phyloP scores from a whole-genome alignment of 30 jellyfish, hydroid and myxozoan genomes.

The Aurelia sp. region DNA sequence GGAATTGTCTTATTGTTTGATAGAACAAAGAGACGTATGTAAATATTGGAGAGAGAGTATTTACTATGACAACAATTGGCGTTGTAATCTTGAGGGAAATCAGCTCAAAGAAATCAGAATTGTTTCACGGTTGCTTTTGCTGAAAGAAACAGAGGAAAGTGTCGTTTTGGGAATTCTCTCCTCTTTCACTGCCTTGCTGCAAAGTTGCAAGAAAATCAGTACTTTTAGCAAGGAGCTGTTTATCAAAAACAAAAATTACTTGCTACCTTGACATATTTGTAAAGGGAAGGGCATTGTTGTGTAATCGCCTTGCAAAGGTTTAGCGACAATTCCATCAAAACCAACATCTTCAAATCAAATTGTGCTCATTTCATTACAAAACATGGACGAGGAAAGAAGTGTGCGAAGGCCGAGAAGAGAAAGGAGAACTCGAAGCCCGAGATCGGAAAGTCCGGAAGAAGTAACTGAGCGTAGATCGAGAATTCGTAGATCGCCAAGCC shows the following conservation, averaged over 20 bases:
- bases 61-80: constrained; percentile 31
- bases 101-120: constrained; percentile 1
- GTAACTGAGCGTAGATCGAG: background rate
- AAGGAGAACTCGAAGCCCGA: constrained; percentile 62
- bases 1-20: constrained; percentile 13
- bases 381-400: constrained; percentile 45
- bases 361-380: background rate
- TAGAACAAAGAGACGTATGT: constrained; percentile 19
- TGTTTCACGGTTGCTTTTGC: background rate
- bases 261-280: no score
- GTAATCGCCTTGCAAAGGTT: no score
- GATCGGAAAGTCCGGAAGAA: constrained; percentile 44
- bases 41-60: constrained; percentile 52
- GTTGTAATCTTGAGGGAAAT: constrained; percentile 8
- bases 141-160: no score
- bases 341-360: no score
- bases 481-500: no score
- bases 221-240: no score
- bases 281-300: no score
- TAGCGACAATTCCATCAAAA: no score
- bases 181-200: no score
- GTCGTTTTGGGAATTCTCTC: no score
- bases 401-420: constrained; percentile 71
- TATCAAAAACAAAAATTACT: no score
- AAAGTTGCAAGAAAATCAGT: no score